Evolutionary conservation across 2,888 invertebrate genomes (phyloP), one percentile per base, ranked within the genome.

Genomic region (Aleiodes alternator): DNA sequence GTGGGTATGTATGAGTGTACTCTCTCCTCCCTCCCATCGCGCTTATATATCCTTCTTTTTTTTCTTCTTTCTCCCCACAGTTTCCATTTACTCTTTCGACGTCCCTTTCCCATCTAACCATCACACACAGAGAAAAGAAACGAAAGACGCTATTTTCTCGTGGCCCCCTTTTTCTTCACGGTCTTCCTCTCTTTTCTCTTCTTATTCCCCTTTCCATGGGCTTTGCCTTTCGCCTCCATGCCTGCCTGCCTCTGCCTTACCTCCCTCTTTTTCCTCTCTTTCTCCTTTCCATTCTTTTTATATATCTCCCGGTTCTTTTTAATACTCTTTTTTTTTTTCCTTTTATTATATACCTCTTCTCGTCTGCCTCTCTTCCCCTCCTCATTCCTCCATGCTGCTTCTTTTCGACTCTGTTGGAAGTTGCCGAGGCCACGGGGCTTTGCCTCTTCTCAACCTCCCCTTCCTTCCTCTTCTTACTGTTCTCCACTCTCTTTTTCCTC

Each of bases 101-200:
- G 72, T 70, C 80, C 80, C 81, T 83, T 80, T 79, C 77, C 77
- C 78, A 75, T 59, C 50, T 34, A 56, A 57, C 56, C 59, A 70
- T 70, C 70, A 55, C 91, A 91, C 91, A 91, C 91, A 91, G 91
- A 91, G 91, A 91, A 43, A 91, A 68, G 29, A 69, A 69, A 61
- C 61, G 53, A 76, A 84, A 86, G 84, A 86, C 85, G 86, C 83
- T 86, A 85, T 86, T 86, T 86, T 86, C 86, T 86, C 86, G 84
- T 84, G 85, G 85, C 85, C 85, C 80, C 85, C 83, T 85, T 85
- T 85, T 81, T 84, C 84, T 85, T 85, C 81, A 83, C 82, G 80
- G 82, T 81, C 82, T 84, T 53, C 59, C 59, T 72, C 50, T 73
- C 48, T 69, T 73, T 72, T 59, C 14, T 69, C 66, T 48, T 57